Base-by-base conservation (phyloP, 2,113 vertebrate genomes). In the Anser brachyrhynchus region DNA sequence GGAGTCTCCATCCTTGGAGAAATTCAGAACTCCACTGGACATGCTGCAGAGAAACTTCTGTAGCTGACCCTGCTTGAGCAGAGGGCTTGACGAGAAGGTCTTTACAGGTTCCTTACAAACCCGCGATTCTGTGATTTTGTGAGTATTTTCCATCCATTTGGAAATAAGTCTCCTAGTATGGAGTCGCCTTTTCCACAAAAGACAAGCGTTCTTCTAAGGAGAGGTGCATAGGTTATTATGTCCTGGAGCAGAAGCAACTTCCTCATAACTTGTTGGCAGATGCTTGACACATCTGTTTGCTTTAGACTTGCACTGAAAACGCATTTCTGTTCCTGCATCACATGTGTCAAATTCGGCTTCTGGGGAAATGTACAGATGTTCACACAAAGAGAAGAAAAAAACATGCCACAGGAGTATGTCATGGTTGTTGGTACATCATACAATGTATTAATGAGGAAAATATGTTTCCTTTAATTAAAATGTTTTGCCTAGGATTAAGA, bases 331-430 rank as follows among this genome's bases (percentile, higher is more conserved):
- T 96, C 84, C 87, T 94, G 89, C 77, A 93, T 89, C 92, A 82
- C 95, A 93, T 88, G 95, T 97, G 92, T 94, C 91, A 85, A 87
- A 96, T 52, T 91, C 67, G 3, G 91, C 95, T 97, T 93, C 96
- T 96, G 95, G 96, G 96, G 92, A 95, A 96, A 87, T 85, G 84
- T 94, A 92, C 95, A 97, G 95, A 96, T 96, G 96, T 96, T 96
- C 91, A 19, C 92, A 92, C 81, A 66, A 87, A 65, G 93, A 82
- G 87, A 44, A 87, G 84, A 92, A 91, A 87, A 91, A 71, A 87
- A 73, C 87, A 84, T 92, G 87, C 89, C 93, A 96, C 29, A 31
- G 87, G 93, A 96, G 77, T 82, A 78, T 94, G 91, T 95, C 91
- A 64, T 92, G 78, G 87, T 66, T 5, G 67, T 85, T 87, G 89